Percentiles rank a stretch among this genome's conserved stretches.
Evolutionary conservation across 2,797 vertebrate genomes (phyloP).

Genomic region (Platyrinchus mystaceus): DNA sequence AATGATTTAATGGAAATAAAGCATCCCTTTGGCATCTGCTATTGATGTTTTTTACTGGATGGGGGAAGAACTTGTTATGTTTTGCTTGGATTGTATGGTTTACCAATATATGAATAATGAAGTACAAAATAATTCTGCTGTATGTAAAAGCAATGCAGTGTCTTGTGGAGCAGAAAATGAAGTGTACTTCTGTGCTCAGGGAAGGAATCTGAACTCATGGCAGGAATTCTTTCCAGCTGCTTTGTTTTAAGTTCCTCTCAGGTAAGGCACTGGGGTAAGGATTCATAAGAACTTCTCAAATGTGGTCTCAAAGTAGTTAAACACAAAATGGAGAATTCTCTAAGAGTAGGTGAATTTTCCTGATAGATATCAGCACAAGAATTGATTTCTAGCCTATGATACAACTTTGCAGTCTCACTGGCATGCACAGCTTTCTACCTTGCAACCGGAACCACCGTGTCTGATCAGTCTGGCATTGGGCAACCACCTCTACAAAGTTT

Average conservation of each 20-base stretch:
- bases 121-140: background rate
- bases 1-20: background rate
- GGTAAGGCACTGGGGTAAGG: background rate
- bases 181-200: background rate
- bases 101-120: background rate
- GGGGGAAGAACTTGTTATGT: background rate
- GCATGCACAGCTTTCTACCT: background rate
- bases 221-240: background rate
- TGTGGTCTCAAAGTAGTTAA: background rate
- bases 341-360: background rate
- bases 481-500: too few species aligned
- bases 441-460: rapidly evolving
- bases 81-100: background rate
- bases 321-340: background rate
- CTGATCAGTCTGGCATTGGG: background rate
- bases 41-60: background rate
- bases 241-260: background rate
- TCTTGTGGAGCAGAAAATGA: background rate
- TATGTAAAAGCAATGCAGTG: background rate
- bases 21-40: background rate
- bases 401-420: background rate
- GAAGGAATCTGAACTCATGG: background rate
- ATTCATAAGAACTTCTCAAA: background rate
- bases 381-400: background rate
- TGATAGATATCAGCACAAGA: background rate